A percentile compares a stretch with the other conserved stretches of the same genome.
phyloP scores from a whole-genome alignment of 2,888 invertebrate species.

The Zaprionus lineosus region DNA sequence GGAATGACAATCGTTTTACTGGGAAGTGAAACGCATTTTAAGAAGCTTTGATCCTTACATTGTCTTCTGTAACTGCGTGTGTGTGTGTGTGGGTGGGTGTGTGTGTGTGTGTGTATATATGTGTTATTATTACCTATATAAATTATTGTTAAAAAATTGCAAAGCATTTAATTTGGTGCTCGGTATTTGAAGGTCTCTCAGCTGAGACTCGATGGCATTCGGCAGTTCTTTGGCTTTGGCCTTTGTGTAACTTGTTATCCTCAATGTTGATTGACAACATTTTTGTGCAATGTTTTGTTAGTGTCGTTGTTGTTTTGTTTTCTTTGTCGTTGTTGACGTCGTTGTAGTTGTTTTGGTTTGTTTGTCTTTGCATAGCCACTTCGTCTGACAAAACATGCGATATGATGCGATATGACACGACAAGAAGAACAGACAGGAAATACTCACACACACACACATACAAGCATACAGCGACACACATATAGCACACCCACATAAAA shows the following conservation, averaged over 20 bases:
- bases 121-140: not conserved
- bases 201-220: slow-evolving; percentile 20
- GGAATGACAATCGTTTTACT: too few relatives aligned
- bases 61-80: not conserved
- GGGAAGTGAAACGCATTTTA: too few relatives aligned
- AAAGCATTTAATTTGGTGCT: slow-evolving; percentile 2
- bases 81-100: not conserved
- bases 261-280: slow-evolving; percentile 70
- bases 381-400: slow-evolving; percentile 73
- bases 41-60: not conserved
- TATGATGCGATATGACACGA: slow-evolving; percentile 63
- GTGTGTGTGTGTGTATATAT: not conserved
- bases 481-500: slow-evolving; percentile 22
- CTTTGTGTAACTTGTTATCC: slow-evolving; percentile 58
- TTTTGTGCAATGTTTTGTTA: slow-evolving; percentile 59
- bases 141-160: not conserved
- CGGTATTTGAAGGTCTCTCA: slow-evolving; percentile 18
- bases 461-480: slow-evolving; percentile 12
- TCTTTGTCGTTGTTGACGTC: slow-evolving; percentile 31
- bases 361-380: slow-evolving; percentile 71
- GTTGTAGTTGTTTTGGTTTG: slow-evolving; percentile 40
- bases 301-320: slow-evolving; percentile 25
- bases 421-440: slow-evolving; percentile 33
- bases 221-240: slow-evolving; percentile 21
- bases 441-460: slow-evolving; percentile 15